These are phyloP conservation scores for Bruchidius siliquastri DNA, from an alignment of 2,888 invertebrate genomes.

Conservation along the genomic window DNA sequence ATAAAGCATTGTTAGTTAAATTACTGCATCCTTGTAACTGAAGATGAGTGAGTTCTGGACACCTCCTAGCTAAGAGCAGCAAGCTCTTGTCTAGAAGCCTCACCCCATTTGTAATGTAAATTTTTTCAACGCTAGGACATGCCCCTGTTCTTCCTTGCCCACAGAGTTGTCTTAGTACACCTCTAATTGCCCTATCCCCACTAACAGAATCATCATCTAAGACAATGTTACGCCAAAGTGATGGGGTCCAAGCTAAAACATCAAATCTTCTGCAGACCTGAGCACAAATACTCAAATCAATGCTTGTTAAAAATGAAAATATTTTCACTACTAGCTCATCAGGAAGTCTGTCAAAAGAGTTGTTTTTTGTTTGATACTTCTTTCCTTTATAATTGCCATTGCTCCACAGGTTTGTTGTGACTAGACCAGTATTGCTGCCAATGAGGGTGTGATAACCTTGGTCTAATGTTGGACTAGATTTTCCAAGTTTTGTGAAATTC, in stretches of 20 bases:
- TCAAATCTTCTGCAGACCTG: constrained; percentile 74
- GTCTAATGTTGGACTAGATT: constrained; percentile 66
- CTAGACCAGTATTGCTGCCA: constrained; percentile 52
- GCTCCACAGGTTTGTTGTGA: constrained; percentile 43
- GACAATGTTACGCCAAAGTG: constrained; percentile 66
- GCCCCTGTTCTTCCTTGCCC: constrained; percentile 64
- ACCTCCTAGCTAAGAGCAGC: constrained; percentile 68
- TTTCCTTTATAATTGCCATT: constrained; percentile 42
- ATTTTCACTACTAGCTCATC: constrained; percentile 67
- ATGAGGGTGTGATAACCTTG: constrained; percentile 79
- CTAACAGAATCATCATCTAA: constrained; percentile 57
- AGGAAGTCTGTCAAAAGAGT: constrained; percentile 57
- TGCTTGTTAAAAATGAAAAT: constrained; percentile 65
- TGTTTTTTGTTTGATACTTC: constrained; percentile 39
- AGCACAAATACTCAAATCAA: constrained; percentile 68
- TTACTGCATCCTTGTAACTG: constrained; percentile 71
- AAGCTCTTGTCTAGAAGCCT: constrained; percentile 75
- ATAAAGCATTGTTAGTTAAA: constrained; percentile 71
- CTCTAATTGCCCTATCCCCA: constrained; percentile 63
- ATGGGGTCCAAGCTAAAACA: constrained; percentile 71
- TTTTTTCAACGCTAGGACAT: constrained; percentile 63
- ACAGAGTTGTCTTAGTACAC: constrained; percentile 60
- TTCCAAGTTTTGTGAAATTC: constrained; percentile 46
- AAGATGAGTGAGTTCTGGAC: constrained; percentile 76
- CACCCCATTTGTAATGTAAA: constrained; percentile 64